Evolutionary conservation across 1,140 invertebrate genomes (phyloP).

Genomic region (Cotesia typhae): DNA sequence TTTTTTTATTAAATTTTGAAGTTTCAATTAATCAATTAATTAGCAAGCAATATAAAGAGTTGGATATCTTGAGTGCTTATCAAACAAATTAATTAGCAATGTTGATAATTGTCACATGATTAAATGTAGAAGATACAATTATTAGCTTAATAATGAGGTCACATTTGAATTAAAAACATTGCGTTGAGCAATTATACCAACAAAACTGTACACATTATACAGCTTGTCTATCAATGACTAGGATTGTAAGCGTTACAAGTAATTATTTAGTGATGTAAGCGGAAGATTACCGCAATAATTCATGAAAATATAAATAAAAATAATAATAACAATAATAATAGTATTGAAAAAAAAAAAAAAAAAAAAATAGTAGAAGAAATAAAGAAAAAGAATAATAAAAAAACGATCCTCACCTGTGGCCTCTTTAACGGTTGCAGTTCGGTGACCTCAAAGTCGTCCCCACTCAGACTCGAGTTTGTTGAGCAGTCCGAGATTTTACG

Average conservation of each 20-base stretch:
- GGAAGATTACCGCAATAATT: slow-evolving; percentile 4
- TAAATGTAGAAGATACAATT: background rate
- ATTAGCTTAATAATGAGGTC: slow-evolving; percentile 14
- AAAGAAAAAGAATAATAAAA: background rate
- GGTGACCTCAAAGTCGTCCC: slow-evolving; percentile 72
- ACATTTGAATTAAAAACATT: background rate
- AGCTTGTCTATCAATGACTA: background rate
- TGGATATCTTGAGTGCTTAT: no score
- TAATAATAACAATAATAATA: no score
- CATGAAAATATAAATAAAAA: background rate
- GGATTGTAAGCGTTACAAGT: slow-evolving; percentile 3
- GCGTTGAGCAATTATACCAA: background rate
- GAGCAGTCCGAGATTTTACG: slow-evolving; percentile 74
- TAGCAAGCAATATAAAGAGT: no score
- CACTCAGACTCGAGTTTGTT: slow-evolving; percentile 72
- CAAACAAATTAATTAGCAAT: no score
- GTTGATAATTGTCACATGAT: no score
- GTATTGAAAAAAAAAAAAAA: background rate
- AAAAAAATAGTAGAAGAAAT: no score
- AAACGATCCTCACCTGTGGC: slow-evolving; percentile 57
- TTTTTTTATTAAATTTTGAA: no score
- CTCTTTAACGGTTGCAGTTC: slow-evolving; percentile 57
- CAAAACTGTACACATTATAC: background rate
- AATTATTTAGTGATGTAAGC: slow-evolving; percentile 11
- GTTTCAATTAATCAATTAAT: no score